phyloP scores from a whole-genome alignment of 2,888 invertebrate species.

The Caprella mutica region DNA sequence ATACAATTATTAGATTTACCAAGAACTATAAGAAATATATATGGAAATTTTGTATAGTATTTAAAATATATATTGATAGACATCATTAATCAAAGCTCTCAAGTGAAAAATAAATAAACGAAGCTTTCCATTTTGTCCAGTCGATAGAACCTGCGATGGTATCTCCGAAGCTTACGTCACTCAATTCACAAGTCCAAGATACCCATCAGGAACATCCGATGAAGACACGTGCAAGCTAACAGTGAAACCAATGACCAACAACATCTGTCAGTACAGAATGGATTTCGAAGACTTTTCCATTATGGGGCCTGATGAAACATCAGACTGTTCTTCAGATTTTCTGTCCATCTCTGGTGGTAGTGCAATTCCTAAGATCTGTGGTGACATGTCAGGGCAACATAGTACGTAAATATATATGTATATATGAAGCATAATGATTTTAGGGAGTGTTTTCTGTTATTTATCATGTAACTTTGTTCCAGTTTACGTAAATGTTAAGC shows the following conservation, averaged over 20 bases:
- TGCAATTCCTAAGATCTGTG: slow-evolving; percentile 6
- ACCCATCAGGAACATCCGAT: background rate
- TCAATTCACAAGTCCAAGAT: slow-evolving; percentile 1
- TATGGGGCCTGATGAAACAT: background rate
- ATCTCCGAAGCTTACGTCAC: slow-evolving; percentile 4
- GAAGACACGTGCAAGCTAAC: slow-evolving; percentile 7
- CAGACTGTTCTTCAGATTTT: slow-evolving; percentile 4
- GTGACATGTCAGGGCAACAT: slow-evolving; percentile 11
- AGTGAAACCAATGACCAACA: slow-evolving; percentile 7
- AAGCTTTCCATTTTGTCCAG: too few relatives aligned
- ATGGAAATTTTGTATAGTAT: too few relatives aligned
- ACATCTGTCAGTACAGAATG: slow-evolving; percentile 9
- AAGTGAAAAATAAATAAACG: too few relatives aligned
- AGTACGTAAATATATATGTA: too few relatives aligned
- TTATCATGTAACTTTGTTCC: background rate
- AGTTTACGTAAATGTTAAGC: slow-evolving; percentile 11
- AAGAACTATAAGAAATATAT: too few relatives aligned
- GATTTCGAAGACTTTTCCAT: slow-evolving; percentile 5
- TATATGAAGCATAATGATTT: too few relatives aligned
- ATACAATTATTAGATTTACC: too few relatives aligned
- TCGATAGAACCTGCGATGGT: slow-evolving; percentile 3
- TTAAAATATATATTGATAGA: too few relatives aligned
- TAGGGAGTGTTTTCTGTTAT: too few relatives aligned
- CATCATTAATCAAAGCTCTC: too few relatives aligned
- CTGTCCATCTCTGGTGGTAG: slow-evolving; percentile 6